Base-by-base conservation (phyloP, 2,113 vertebrate species). In the Callionymus lyra region DNA sequence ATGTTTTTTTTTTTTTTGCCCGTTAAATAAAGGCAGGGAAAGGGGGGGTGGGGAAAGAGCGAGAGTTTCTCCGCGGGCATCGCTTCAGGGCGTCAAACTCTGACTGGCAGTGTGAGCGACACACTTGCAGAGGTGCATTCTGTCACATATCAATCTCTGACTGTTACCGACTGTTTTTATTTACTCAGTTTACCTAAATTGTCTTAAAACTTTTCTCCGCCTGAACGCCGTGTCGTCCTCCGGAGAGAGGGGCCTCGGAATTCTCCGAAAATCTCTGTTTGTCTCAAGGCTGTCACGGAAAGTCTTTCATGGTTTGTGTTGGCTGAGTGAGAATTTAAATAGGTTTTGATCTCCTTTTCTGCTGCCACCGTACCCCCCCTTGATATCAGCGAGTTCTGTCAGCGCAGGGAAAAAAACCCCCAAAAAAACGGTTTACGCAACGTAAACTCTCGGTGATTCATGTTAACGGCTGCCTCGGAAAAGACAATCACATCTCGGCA, bases 121-220 rank as follows among this genome's bases (percentile, higher is more conserved):
- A 62, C 34, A 53, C 35, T 39, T 48, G 37, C 40, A 62, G 41
- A 65, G 43, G 48, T 63, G 55, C 51, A 58, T 63, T 64, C 61
- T 70, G 72, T 79, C 76, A 80, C 69, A 66, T 72, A 74, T 79
- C 79, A 79, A 70, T 79, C 76, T 75, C 55, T 50, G 43, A 47
- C 41, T 67, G 72, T 66, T 63, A 59, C 66, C 72, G 37, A 38
- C 45, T 35, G 31, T 53, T 65, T 64, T 47, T 65, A 43, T 46
- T 21, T 11, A 43, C 43, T 48, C 56, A 17, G 66, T 73, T 75
- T 55, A 73, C 69, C 59, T 58, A 66, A 63, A 58, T 66, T 59
- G 54, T 65, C 68, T 60, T 66, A 11, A 38, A 38, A 18, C 68
- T 18, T 47, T 13, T 37, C 50, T 70, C 41, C 31, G 41, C 59